Evolutionary conservation across 2,888 invertebrate genomes (phyloP), one percentile per base, ranked within the genome.

Genomic region (Lithophane socia): DNA sequence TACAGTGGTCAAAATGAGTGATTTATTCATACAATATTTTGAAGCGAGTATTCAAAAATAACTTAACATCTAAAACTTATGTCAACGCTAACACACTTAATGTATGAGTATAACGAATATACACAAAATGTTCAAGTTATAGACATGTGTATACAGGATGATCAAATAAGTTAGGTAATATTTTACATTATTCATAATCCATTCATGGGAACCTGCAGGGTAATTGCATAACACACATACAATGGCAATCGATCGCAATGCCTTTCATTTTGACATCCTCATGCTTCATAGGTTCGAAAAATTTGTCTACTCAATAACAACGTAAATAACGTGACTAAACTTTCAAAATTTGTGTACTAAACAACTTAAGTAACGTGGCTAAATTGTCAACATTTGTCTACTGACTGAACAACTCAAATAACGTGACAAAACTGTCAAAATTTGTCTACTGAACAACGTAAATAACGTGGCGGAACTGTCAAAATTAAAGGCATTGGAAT

Each of bases 91-190:
- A 81, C 65, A 84, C 75, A 85, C 73, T 71, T 67, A 85, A 58
- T 13, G 1, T 69, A 86, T 77, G 54, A 85, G 63, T 75, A 77
- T 73, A 79, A 86, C 79, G 83, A 87, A 85, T 86, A 76, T 86
- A 87, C 87, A 85, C 85, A 87, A 75, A 77, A 83, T 80, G 61
- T 83, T 83, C 84, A 86, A 86, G 66, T 72, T 80, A 73, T 77
- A 79, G 66, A 75, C 75, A 84, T 75, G 7, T 68, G 60, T 83
- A 80, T 79, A 86, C 84, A 83, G 84, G 76, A 24, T 83, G 87
- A 60, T 7, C 58, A 13, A 56, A 56, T n/a, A 12, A n/a, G 3
- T 56, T 10, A 56, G 56, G 37, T 37, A 37, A 5, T 56, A 2
- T 56, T 56, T n/a, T 56, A 21, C n/a, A n/a, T 56, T n/a, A 64